phyloP scores from a whole-genome alignment of 1,140 invertebrate species.

The Drosophila varians region DNA sequence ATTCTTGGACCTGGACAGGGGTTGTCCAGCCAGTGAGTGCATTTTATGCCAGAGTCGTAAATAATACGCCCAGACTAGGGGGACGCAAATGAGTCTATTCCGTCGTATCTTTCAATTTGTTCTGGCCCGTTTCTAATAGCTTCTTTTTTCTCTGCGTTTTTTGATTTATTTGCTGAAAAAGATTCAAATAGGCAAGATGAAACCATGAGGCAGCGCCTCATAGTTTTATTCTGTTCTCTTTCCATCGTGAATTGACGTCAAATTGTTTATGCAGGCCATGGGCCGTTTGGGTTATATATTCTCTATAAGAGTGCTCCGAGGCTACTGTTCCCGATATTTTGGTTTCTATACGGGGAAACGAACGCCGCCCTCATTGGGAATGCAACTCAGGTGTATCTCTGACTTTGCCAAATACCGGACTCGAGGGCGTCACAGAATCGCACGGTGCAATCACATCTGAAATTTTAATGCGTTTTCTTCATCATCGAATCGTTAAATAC shows the following conservation, averaged over 20 bases:
- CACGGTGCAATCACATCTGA: constrained; percentile 32
- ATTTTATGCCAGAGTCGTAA: too few species aligned
- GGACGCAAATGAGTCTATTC: constrained; percentile 1
- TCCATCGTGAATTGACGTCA: constrained; percentile 63
- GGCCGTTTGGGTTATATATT: constrained; percentile 33
- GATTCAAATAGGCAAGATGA: neutral
- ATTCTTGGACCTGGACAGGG: constrained; percentile 42
- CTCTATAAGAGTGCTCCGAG: constrained; percentile 4
- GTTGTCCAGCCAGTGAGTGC: constrained; percentile 44
- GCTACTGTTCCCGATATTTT: constrained; percentile 33
- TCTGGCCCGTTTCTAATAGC: constrained; percentile 13
- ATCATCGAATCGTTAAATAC: constrained; percentile 30
- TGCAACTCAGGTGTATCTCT: constrained; percentile 47
- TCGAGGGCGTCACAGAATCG: constrained; percentile 45
- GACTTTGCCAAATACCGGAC: constrained; percentile 62
- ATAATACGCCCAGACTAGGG: neutral
- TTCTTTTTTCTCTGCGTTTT: constrained; percentile 7
- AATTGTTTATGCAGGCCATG: constrained; percentile 73
- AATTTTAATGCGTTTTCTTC: constrained; percentile 53
- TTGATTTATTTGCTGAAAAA: constrained; percentile 25
- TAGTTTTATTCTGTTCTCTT: constrained; percentile 39
- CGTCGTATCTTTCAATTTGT: neutral
- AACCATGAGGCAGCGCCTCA: constrained; percentile 30
- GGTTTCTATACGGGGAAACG: constrained; percentile 54
- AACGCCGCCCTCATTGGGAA: constrained; percentile 40